phyloP scores from a whole-genome alignment of 2,888 invertebrate genomes.

The Odontocolon sp. region DNA sequence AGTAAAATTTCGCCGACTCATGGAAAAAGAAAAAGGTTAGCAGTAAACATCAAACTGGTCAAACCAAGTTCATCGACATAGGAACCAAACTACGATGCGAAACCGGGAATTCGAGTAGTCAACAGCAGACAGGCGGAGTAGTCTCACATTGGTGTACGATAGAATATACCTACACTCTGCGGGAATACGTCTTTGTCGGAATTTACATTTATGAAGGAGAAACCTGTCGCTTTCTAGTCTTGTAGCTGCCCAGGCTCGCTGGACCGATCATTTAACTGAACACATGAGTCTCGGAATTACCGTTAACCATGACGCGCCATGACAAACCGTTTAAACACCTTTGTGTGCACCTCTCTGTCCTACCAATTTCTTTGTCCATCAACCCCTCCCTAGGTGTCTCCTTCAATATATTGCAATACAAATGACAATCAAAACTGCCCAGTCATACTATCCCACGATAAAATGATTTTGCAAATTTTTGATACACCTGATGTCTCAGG shows the following conservation, averaged over 20 bases:
- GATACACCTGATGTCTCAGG: neutral
- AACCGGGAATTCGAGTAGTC: neutral
- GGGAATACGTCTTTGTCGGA: neutral
- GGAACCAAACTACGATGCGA: neutral
- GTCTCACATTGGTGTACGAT: neutral
- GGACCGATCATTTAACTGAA: neutral
- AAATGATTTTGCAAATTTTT: constrained; percentile 18
- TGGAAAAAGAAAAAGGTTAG: too few relatives aligned
- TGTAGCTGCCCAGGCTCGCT: neutral
- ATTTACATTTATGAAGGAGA: neutral
- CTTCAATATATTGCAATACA: neutral
- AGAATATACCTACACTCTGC: too few relatives aligned
- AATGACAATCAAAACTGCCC: constrained; percentile 10
- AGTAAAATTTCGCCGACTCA: too few relatives aligned
- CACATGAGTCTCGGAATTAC: constrained; percentile 9
- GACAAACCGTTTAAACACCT: constrained; percentile 5
- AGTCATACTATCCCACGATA: constrained; percentile 2
- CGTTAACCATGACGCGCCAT: constrained; percentile 30
- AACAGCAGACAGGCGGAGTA: neutral
- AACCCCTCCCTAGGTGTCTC: too few relatives aligned
- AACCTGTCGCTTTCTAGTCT: neutral
- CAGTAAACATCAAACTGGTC: too few relatives aligned
- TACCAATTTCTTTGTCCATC: neutral
- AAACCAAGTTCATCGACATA: neutral
- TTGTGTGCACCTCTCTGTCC: constrained; percentile 11